A percentile compares a stretch with the other conserved stretches of the same genome.
Evolutionary conservation across 1,140 invertebrate genomes (phyloP).

Genomic region (Rhizoglyphus robini): DNA sequence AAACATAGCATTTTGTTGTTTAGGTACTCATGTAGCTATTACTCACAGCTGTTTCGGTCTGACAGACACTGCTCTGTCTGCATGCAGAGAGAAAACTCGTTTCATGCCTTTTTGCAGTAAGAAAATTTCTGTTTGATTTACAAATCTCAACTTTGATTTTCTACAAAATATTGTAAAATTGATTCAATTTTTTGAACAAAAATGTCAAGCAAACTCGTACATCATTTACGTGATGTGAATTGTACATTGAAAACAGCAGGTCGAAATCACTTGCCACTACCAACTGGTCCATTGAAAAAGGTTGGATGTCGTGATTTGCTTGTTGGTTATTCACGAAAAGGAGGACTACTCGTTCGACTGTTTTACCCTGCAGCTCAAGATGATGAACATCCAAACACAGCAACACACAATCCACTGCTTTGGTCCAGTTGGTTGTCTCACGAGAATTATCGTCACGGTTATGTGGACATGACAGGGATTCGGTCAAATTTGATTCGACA

Average conservation of each 20-base stretch:
- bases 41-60: too few species aligned
- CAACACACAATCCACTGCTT: conserved; percentile 17
- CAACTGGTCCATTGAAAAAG: neutral
- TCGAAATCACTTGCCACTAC: neutral
- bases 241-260: neutral
- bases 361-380: neutral
- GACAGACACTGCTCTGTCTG: too few species aligned
- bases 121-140: too few species aligned
- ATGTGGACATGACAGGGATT: neutral
- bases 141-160: too few species aligned
- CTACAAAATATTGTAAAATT: too few species aligned
- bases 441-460: neutral
- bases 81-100: too few species aligned
- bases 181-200: too few species aligned
- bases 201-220: neutral
- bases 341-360: neutral
- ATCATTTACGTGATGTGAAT: neutral
- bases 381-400: too few species aligned
- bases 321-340: neutral
- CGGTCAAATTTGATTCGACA: neutral
- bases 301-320: neutral
- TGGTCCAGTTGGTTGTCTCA: neutral
- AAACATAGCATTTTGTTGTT: too few species aligned
- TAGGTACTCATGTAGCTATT: too few species aligned
- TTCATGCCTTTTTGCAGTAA: too few species aligned